Evolutionary conservation across 2,113 vertebrate species (phyloP), one percentile per base, ranked within the genome.

Genomic region (Syngnathoides biaculeatus): DNA sequence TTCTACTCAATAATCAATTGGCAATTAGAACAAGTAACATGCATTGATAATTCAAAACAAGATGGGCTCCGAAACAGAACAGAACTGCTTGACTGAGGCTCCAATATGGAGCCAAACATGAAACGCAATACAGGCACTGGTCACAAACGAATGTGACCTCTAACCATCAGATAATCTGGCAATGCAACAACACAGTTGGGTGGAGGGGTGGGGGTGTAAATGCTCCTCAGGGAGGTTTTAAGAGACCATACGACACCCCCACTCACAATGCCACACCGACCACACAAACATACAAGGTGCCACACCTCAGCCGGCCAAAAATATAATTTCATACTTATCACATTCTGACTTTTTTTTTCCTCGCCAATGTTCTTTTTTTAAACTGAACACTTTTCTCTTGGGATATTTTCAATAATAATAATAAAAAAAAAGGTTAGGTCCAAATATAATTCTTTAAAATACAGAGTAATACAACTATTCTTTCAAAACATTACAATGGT

Each of bases 71-170:
- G 67, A 81, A 82, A 79, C 70, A 78, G 75, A 84, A 86, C 82
- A 74, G 84, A 82, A 67, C 3, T 1, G 55, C 35, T 74, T 67
- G 83, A 75, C 84, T 71, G 79, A 61, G 48, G 68, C 74, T 60
- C 68, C 75, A 75, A 84, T 79, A 85, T 35, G 71, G 64, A 52
- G 50, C 62, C 55, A 8, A 75, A 79, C 82, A 82, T 82, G 78
- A 82, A 79, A 80, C 55, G 75, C 78, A 71, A 82, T 81, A 81
- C 81, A 64, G 73, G 71, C 61, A 77, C 81, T 72, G 73, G 69
- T 73, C 35, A 3, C 40, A 59, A 62, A 81, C 74, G 70, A 81
- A 82, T 74, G 75, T 82, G 83, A 86, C 82, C 79, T 63, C 72
- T 40, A 66, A 65, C 59, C 40, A 69, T 79, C 77, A 68, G 50